Evolutionary conservation across 2,888 invertebrate genomes (phyloP), one percentile per base, ranked within the genome.

Genomic region (Loripinus fragilis): DNA sequence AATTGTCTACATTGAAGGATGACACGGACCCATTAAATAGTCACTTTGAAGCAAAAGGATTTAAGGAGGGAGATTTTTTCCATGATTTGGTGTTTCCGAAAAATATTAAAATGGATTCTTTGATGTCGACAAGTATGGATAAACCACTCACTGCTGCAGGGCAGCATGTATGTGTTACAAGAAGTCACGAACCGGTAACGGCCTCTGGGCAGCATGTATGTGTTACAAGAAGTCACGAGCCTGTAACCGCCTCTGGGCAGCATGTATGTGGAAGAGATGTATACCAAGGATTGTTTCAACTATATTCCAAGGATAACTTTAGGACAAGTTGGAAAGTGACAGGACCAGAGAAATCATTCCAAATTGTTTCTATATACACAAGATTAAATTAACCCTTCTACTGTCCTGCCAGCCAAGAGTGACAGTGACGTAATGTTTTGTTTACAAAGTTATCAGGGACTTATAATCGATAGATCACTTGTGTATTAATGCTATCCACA

Each of bases 291-390:
- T 2, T 60, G 30, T 60, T 60, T 60, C 30, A 30, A 28, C 30
- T 60, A 33, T 60, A 60, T 60, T 60, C 60, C 15, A 10, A 28
- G 30, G 60, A 60, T 33, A 60, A 60, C 33, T 60, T 60, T 60
- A 30, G 33, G 17, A 60, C 60, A 60, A 23, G 23, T 33, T 60
- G 60, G 60, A 60, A 33, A 33, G 60, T 60, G 33, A 60, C 60
- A 33, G 60, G 60, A 1, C 60, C 60, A 1, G 60, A 60, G 20
- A 60, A 60, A 33, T 8, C 60, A 28, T 60, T 60, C 33, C 60
- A 60, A 20, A 60, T 60, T 33, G 60, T 60, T 10, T 60, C 60
- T 33, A 33, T 60, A 33, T 60, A 60, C 33, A 60, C 60, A 2
- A 60, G 33, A 60, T 33, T 60, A 5, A 7, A 30, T 33, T 55